Base-by-base conservation (phyloP, 2,113 vertebrate genomes). In the Xyliphius kryptos region DNA sequence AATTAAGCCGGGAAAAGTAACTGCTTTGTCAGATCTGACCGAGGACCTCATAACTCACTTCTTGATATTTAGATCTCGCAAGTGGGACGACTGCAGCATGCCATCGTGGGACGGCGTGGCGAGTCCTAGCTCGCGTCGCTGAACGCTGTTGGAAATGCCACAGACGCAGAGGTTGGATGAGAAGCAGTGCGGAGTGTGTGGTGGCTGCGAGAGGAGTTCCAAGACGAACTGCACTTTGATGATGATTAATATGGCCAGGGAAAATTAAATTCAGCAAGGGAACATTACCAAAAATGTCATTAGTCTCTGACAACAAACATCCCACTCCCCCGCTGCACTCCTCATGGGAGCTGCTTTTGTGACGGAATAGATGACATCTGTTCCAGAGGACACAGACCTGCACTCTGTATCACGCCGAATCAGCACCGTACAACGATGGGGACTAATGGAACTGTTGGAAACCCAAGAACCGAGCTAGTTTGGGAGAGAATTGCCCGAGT, bases 231-330 rank as follows among this genome's bases (percentile, higher is more conserved):
- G 69, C 74, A 78, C 81, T 81, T 75, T 60, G 57, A 64, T 69
- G 75, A 82, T 85, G 82, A 87, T 85, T 82, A 85, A 85, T 85
- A 79, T 64, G 75, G 78, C 79, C 71, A 66, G 71, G 52, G 74
- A 70, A 78, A 84, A 85, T 83, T 81, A 78, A 77, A 88, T 81
- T 83, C 76, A 80, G 76, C 82, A 73, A 81, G 79, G 74, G 79
- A 71, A 78, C 83, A 80, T 81, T 80, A 80, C 77, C 77, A 79
- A 66, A 83, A 83, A 83, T 77, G 80, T 81, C 82, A 86, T 87
- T 84, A 84, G 82, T 82, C 80, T 74, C 75, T 61, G 50, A 85
- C 81, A 83, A 83, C 80, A 85, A 83, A 85, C 80, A 81, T 77
- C 69, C 50, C 54, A 53, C 69, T 74, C 67, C 67, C 52, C 62